These are phyloP conservation scores for Leistus spinibarbis DNA, from an alignment of 2,888 invertebrate genomes.

Conservation along the genomic window DNA sequence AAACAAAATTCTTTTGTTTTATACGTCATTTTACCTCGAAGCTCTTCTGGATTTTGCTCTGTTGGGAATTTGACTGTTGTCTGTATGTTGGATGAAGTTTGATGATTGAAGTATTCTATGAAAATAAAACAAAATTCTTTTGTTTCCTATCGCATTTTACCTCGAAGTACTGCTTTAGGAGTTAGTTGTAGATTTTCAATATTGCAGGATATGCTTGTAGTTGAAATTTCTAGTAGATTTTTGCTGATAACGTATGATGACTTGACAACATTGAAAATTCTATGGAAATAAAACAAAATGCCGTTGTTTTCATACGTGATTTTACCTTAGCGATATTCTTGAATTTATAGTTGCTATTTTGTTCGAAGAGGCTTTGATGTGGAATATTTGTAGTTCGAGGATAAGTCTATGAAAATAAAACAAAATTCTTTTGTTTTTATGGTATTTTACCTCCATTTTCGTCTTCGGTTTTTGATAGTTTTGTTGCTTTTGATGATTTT, in stretches of 20 bases:
- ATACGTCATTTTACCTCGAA: background rate
- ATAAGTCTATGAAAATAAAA: background rate
- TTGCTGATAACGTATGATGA: background rate
- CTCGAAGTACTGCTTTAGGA: background rate
- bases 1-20: constrained; percentile 1
- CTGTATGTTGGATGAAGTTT: background rate
- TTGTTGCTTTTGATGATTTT: background rate
- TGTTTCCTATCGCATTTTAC: constrained; percentile 2
- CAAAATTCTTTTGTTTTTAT: constrained; percentile 2
- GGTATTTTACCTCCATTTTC: background rate
- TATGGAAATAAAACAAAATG: background rate
- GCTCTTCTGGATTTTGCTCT: background rate
- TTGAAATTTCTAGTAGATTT: background rate
- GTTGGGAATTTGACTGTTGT: background rate
- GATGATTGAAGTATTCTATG: background rate
- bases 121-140: constrained; percentile 1
- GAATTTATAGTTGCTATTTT: background rate
- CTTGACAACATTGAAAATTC: background rate
- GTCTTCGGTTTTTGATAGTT: background rate
- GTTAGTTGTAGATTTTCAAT: background rate
- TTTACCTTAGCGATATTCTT: background rate
- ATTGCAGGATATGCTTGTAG: too few species aligned
- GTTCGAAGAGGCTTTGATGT: background rate
- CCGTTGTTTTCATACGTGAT: background rate
- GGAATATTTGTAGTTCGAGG: background rate